Conservation (phyloP, 1,140 invertebrate genomes). For the Cydia pomonella region DNA sequence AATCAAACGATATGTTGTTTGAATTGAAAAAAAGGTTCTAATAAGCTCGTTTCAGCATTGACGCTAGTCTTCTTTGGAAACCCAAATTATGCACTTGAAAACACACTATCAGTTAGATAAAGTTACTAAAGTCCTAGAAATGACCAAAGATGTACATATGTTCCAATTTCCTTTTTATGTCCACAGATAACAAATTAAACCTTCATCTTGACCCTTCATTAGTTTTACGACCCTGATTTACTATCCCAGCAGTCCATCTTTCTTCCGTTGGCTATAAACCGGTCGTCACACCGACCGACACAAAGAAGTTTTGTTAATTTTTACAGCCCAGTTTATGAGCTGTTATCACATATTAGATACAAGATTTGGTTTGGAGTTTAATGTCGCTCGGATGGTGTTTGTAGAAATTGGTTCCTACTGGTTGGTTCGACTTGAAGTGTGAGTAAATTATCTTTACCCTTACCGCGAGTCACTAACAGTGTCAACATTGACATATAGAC, state of each 20-base stretch:
- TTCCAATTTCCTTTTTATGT: not conserved
- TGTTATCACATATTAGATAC: constrained; percentile 9
- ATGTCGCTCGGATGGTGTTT: not conserved
- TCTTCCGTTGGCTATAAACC: constrained; percentile 9
- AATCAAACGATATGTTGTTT: too few species aligned
- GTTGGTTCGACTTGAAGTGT: too few species aligned
- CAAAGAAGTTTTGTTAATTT: constrained; percentile 31
- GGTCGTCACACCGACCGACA: constrained; percentile 5
- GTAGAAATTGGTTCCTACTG: too few species aligned
- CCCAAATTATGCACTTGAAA: not conserved
- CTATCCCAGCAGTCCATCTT: not conserved
- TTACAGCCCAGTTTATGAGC: not conserved
- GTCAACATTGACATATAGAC: too few species aligned
- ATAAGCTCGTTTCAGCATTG: too few species aligned
- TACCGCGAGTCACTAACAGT: too few species aligned
- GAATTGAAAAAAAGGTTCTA: too few species aligned
- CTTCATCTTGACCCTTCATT: constrained; percentile 19
- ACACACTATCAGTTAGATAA: not conserved
- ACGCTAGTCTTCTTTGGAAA: not conserved
- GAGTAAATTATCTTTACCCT: too few species aligned
- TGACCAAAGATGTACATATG: not conserved
- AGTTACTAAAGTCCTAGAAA: not conserved
- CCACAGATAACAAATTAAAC: constrained; percentile 5
- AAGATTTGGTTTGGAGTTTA: not conserved
- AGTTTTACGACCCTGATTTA: constrained; percentile 19